Evolutionary conservation across 1,140 invertebrate genomes (phyloP), one percentile per base, ranked within the genome.

Genomic region (Papilio polytes): DNA sequence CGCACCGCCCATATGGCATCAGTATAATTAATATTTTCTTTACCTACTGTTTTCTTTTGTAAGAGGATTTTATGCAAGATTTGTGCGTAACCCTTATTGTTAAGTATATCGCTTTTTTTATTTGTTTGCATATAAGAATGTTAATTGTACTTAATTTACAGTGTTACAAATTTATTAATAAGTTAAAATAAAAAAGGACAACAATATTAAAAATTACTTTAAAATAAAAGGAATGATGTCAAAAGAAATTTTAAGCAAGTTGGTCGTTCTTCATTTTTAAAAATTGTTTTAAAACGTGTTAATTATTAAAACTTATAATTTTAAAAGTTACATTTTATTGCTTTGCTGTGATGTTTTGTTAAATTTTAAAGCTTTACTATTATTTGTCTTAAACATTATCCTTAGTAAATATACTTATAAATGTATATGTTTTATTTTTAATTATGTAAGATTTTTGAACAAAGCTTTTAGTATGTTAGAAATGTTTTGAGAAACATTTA

Each of bases 21-120:
- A 20, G n/a, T 20, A n/a, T 56, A 56, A 56, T 51, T 18, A 56
- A 2, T 51, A 51, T 51, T 80, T 80, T 87, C 80, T 87, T 82
- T 86, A 87, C 63, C 26, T 18, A 31, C 15, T 70, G 26, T 70
- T 31, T 70, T 63, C 10, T 63, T 7, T 63, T 63, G 36, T 70
- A 70, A 70, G 13, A 31, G 22, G 3, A 36, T 31, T 31, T 18
- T 70, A 31, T 18, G 26, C 26, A 70, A 70, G 26, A 70, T 31
- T 31, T 70, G 63, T 70, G 63, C 63, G 63, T 70, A 70, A 70
- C 12, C 10, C 15, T 70, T 70, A 36, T 36, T 70, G 63, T 70
- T 70, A 31, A 70, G 13, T 36, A 70, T 70, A 8, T 70, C 4
- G 22, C 63, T 63, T 56, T 56, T 18, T 26, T 70, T 31, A 36